Evolutionary conservation across 1,140 invertebrate species (phyloP), one percentile per base, ranked within the genome.

Genomic region (Calliopsis andreniformis): DNA sequence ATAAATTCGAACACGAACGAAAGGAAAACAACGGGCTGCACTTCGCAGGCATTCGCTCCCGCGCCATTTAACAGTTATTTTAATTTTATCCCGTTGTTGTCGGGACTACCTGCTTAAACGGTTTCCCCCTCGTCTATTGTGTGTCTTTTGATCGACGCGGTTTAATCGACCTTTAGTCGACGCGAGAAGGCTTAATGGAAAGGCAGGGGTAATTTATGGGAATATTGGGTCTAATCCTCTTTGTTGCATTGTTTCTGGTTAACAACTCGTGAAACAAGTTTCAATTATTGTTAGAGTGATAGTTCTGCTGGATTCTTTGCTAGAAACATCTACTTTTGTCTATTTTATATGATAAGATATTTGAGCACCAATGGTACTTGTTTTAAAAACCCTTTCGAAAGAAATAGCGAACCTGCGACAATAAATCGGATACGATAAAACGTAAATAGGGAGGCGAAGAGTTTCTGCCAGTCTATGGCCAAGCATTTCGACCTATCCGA

Each of bases 1-100:
- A 87, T 87, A 85, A 87, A 86, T 87, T 87, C 79, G 77, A 73
- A 86, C 78, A 28, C 78, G 78, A 82, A 85, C 82, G 78, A 86
- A 87, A 86, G 82, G 78, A 87, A 86, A 87, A 82, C 86, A 84
- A 63, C 56, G 73, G n/a, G 32, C 4, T 42, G 1, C 30, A 1
- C 7, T 80, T 61, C 49, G 39, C 45, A 43, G 39, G 30, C 43
- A 39, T 64, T 62, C 43, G 6, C 49, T n/a, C 43, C 18, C 42
- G 39, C 63, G 56, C 25, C 16, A n/a, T 32, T 66, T 32, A 73
- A 66, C 62, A 39, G 49, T 76, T 76, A 51, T 76, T 75, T 35
- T 45, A 45, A 67, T 67, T 75, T 49, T 45, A 35, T 56, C 18
- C 35, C 32, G 25, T 55, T 68, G 51, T 28, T 68, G 53, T 68